These are phyloP conservation scores for Acrocephalus scirpaceus DNA, from an alignment of 2,797 vertebrate genomes.

Conservation along the genomic window DNA sequence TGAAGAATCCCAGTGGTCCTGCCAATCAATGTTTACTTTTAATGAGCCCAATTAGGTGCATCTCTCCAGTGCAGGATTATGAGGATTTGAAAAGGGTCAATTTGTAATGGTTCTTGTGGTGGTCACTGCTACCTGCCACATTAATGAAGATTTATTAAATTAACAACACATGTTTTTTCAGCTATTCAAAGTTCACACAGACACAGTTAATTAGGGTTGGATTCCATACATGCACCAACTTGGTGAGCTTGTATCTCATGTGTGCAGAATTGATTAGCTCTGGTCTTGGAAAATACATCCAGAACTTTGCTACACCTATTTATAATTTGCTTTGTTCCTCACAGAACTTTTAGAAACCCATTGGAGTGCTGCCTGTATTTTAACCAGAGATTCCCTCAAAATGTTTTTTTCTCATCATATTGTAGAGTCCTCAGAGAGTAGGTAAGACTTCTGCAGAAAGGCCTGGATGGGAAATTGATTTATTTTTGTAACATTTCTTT, in stretches of 20 bases:
- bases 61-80: constrained; percentile 28
- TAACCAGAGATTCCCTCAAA: neutral
- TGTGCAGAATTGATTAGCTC: neutral
- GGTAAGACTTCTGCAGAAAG: neutral
- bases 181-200: constrained; percentile 1
- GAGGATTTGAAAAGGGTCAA: constrained; percentile 29
- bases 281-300: neutral
- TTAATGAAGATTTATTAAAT: constrained; percentile 60
- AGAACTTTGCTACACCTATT: neutral
- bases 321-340: neutral
- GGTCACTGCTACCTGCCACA: neutral
- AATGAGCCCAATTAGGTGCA: constrained; percentile 48
- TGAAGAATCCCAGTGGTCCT: neutral
- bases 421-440: neutral
- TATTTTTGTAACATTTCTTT: neutral
- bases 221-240: neutral
- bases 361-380: neutral
- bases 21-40: constrained; percentile 43
- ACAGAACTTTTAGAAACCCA: neutral
- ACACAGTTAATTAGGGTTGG: neutral
- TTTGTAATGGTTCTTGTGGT: constrained; percentile 14
- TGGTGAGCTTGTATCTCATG: neutral
- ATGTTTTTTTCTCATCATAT: neutral
- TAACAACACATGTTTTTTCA: constrained; percentile 1
- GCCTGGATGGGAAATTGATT: neutral